Conservation (phyloP, 2,113 vertebrate genomes). For the Ictidomys tridecemlineatus region DNA sequence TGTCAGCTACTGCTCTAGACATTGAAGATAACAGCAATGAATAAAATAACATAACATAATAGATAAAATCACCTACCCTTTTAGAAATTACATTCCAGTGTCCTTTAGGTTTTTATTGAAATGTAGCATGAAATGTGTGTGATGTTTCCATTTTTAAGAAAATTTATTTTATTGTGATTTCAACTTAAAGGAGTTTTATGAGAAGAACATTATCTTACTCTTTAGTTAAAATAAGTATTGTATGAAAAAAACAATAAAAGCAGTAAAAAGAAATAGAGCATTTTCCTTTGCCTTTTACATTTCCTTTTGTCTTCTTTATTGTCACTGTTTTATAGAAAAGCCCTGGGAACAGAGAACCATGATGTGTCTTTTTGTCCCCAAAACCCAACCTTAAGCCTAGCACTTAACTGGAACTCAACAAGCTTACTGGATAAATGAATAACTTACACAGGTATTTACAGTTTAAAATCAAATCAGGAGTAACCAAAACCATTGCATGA, state of each 20-base stretch:
- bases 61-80: background rate
- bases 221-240: background rate
- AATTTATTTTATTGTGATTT: conserved; percentile 25
- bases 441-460: background rate
- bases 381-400: background rate
- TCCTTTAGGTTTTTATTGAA: background rate
- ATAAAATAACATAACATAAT: background rate
- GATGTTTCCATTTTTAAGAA: background rate
- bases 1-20: background rate
- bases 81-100: background rate
- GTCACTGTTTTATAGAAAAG: background rate
- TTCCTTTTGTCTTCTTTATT: conserved; percentile 16
- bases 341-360: background rate
- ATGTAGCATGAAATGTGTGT: background rate
- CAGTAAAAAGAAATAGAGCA: background rate
- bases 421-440: background rate
- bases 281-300: background rate
- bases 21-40: background rate
- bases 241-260: background rate
- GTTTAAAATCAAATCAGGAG: background rate
- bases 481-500: background rate
- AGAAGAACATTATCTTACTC: background rate
- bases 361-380: background rate
- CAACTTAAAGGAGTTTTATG: background rate
- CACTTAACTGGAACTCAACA: background rate